phyloP scores from a whole-genome alignment of 1,140 invertebrate genomes.

The Sinella curviseta region DNA sequence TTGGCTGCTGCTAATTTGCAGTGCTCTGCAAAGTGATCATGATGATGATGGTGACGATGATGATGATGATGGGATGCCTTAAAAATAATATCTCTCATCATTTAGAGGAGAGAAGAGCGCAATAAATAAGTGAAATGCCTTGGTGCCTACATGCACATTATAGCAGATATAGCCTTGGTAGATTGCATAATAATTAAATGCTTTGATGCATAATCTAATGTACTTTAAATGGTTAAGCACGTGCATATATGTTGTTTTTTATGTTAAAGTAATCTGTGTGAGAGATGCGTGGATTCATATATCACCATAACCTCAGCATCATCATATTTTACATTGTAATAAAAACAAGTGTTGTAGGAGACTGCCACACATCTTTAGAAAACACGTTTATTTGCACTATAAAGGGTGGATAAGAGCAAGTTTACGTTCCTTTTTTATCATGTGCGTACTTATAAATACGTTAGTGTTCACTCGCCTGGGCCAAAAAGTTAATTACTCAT shows the following conservation, averaged over 20 bases:
- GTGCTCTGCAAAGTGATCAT: no score
- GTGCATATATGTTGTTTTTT: background rate
- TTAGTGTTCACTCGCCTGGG: background rate
- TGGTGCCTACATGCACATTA: no score
- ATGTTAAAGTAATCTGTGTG: background rate
- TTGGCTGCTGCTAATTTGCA: no score
- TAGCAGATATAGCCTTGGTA: background rate
- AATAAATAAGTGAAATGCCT: background rate
- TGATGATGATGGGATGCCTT: background rate
- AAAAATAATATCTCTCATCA: background rate
- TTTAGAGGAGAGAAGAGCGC: no score
- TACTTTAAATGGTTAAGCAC: background rate
- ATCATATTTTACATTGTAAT: no score
- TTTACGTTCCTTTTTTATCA: no score
- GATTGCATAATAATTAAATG: slow-evolving; percentile 17
- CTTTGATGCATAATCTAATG: no score
- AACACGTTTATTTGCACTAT: background rate
- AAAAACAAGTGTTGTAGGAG: background rate
- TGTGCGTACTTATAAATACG: background rate
- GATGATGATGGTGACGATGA: background rate
- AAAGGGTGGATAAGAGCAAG: no score
- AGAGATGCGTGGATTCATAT: background rate
- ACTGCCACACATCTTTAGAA: background rate
- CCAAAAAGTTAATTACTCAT: slow-evolving; percentile 18
- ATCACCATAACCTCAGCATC: no score